phyloP scores from a whole-genome alignment of 2,797 vertebrate genomes.

The Yasuhikotakia modesta region DNA sequence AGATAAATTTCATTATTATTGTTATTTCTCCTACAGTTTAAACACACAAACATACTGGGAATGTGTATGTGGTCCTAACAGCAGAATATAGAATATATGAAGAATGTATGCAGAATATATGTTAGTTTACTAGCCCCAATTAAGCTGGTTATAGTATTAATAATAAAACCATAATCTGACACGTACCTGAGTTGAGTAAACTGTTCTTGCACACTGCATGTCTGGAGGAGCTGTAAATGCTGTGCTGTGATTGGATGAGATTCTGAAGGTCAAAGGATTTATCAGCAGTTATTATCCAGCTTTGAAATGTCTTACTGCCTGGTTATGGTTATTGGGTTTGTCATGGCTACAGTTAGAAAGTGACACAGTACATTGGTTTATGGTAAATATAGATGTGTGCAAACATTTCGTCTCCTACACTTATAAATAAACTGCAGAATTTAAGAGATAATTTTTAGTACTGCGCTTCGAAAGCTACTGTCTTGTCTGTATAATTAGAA shows the following conservation, averaged over 20 bases:
- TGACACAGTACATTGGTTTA: background rate
- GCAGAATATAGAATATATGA: too few relatives aligned
- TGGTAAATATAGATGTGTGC: background rate
- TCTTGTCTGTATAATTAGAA: too few relatives aligned
- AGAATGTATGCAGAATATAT: too few relatives aligned
- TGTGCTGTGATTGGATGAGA: slow-evolving; percentile 39
- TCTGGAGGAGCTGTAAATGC: background rate
- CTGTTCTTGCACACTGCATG: background rate
- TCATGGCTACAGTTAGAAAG: background rate
- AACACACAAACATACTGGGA: background rate
- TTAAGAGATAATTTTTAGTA: too few relatives aligned
- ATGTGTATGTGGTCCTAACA: background rate
- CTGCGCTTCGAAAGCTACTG: too few relatives aligned
- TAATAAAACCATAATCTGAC: background rate
- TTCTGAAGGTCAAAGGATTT: slow-evolving; percentile 48
- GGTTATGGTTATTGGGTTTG: background rate
- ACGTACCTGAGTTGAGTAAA: background rate
- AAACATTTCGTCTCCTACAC: background rate
- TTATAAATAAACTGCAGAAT: too few relatives aligned
- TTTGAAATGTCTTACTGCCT: slow-evolving; percentile 27
- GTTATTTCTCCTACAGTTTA: background rate
- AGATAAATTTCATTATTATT: background rate
- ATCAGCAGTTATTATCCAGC: slow-evolving; percentile 45
- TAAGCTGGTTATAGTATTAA: background rate
- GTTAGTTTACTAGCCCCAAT: background rate